phyloP scores from a whole-genome alignment of 2,888 invertebrate species.

The Pandemis corylana region DNA sequence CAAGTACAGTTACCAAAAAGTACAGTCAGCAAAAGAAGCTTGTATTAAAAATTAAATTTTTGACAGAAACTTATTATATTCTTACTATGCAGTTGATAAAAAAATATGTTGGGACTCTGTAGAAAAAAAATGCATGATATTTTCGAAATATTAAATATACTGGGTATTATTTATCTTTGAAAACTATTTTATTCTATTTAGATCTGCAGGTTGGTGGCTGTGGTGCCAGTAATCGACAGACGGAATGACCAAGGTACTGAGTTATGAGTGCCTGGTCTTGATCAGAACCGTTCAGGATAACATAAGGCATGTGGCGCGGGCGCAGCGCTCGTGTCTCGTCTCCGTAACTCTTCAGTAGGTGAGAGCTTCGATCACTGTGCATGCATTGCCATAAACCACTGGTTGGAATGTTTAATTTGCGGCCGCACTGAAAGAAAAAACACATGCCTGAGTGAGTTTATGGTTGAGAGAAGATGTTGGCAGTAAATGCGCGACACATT shows the following conservation, averaged over 20 bases:
- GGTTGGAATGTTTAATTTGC: conserved; percentile 46
- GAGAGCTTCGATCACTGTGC: conserved; percentile 49
- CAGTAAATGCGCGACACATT: too few relatives aligned
- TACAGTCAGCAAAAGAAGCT: too few relatives aligned
- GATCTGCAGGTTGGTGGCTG: neutral
- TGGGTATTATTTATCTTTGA: too few relatives aligned
- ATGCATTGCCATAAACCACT: conserved; percentile 55
- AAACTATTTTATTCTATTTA: neutral
- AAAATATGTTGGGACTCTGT: too few relatives aligned
- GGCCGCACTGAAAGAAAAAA: conserved; percentile 60
- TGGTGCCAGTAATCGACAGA: conserved; percentile 2
- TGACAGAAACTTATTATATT: too few relatives aligned
- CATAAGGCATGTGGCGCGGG: conserved; percentile 57
- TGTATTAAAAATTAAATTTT: too few relatives aligned
- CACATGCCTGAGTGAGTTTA: neutral
- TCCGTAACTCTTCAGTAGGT: conserved; percentile 56
- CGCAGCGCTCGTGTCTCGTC: conserved; percentile 51
- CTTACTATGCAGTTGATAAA: too few relatives aligned
- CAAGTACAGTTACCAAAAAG: too few relatives aligned
- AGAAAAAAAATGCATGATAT: too few relatives aligned
- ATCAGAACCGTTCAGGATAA: conserved; percentile 52
- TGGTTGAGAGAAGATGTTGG: neutral
- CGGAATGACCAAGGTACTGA: conserved; percentile 6
- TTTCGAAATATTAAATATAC: too few relatives aligned
- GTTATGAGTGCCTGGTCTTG: conserved; percentile 42